These are phyloP conservation scores for Drosophila leontia DNA, from an alignment of 1,140 invertebrate genomes.

Conservation along the genomic window DNA sequence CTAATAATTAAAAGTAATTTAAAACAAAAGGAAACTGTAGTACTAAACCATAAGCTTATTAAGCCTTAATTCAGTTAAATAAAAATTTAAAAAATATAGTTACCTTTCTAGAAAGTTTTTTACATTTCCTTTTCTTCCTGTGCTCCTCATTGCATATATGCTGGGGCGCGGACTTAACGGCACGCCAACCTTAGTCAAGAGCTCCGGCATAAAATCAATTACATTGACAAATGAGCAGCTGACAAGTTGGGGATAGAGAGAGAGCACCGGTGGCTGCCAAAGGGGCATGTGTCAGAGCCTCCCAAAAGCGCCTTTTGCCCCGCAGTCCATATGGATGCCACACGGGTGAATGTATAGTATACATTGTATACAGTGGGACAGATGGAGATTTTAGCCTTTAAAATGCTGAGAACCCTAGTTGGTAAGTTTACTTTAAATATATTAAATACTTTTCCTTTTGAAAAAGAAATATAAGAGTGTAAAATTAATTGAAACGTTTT, in stretches of 20 bases:
- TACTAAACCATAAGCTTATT: background rate
- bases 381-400: background rate
- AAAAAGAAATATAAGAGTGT: background rate
- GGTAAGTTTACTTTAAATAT: background rate
- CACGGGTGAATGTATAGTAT: slow-evolving; percentile 8
- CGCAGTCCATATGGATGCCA: slow-evolving; percentile 43
- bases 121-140: background rate
- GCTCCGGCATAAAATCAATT: slow-evolving; percentile 81
- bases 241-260: slow-evolving; percentile 55
- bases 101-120: rapidly evolving
- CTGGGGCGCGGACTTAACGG: slow-evolving; percentile 31
- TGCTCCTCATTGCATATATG: slow-evolving; percentile 5
- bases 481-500: background rate
- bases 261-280: slow-evolving; percentile 4
- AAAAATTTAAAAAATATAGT: background rate
- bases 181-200: slow-evolving; percentile 73
- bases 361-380: slow-evolving; percentile 26
- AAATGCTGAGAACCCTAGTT: background rate
- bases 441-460: background rate
- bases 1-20: background rate
- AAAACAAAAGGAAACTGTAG: background rate
- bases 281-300: slow-evolving; percentile 57
- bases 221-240: slow-evolving; percentile 83
- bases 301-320: slow-evolving; percentile 63
- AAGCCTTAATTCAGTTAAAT: too few relatives aligned